Evolutionary conservation across 1,140 invertebrate species (phyloP).

Genomic region (Eubasilissa regina): DNA sequence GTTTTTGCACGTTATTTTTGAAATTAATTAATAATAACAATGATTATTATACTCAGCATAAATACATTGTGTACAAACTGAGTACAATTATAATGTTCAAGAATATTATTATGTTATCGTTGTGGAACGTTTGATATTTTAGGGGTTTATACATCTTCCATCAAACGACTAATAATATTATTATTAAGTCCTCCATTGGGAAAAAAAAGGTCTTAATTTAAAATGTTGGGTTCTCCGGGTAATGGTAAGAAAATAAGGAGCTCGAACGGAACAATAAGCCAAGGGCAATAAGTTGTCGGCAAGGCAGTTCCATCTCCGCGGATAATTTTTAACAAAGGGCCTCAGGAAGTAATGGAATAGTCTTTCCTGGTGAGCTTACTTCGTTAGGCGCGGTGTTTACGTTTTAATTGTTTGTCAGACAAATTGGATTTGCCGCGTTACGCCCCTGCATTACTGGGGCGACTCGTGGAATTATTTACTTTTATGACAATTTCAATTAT

Average conservation of each 20-base stretch:
- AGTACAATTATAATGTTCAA: too few relatives aligned
- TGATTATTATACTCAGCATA: too few relatives aligned
- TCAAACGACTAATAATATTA: too few relatives aligned
- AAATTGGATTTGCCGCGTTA: conserved; percentile 45
- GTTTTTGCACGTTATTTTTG: too few relatives aligned
- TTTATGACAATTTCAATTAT: too few relatives aligned
- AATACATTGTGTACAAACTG: too few relatives aligned
- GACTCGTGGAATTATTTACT: conserved; percentile 1
- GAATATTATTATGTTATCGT: too few relatives aligned
- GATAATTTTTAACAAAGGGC: conserved; percentile 21
- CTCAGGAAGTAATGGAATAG: background rate
- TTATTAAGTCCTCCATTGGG: too few relatives aligned
- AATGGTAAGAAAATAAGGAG: background rate
- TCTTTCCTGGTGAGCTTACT: background rate
- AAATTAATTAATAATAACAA: too few relatives aligned
- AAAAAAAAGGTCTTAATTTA: background rate
- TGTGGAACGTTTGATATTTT: too few relatives aligned
- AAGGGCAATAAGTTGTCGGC: background rate
- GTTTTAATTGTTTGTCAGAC: conserved; percentile 55
- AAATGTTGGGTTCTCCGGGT: background rate
- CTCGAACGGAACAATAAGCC: conserved; percentile 6
- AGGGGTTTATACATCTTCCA: too few relatives aligned
- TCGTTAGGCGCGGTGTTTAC: conserved; percentile 49
- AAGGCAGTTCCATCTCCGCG: background rate
- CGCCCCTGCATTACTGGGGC: background rate